Conservation (phyloP, 2,888 invertebrate species). For the Microctonus hyperodae region DNA sequence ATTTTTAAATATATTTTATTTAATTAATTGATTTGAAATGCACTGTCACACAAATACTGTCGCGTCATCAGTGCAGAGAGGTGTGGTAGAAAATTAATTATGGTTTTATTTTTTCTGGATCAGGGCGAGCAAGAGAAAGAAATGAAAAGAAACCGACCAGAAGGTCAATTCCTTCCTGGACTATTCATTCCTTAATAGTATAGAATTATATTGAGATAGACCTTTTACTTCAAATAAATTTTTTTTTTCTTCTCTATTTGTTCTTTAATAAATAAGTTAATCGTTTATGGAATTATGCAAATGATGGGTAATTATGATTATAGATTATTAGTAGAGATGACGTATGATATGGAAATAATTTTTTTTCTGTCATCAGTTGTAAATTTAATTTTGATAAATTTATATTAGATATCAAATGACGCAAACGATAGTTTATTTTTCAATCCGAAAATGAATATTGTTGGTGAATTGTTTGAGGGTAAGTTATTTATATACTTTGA, state of each 20-base stretch:
- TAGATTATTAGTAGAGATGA: slow-evolving; percentile 3
- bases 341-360: slow-evolving; percentile 34
- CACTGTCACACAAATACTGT: neutral
- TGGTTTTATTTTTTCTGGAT: slow-evolving; percentile 16
- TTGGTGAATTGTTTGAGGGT: slow-evolving; percentile 42
- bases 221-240: neutral
- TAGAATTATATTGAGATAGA: neutral
- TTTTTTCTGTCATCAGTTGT: no score
- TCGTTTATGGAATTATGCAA: neutral
- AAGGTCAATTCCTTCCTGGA: slow-evolving; percentile 23
- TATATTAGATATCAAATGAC: slow-evolving; percentile 24
- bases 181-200: neutral
- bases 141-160: slow-evolving; percentile 9
- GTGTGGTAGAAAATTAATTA: neutral
- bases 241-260: neutral
- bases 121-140: slow-evolving; percentile 22
- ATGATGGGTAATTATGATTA: neutral
- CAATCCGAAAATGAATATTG: slow-evolving; percentile 26
- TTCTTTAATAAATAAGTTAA: neutral
- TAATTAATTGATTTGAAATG: neutral
- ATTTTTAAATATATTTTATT: slow-evolving; percentile 10
- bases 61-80: neutral
- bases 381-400: neutral
- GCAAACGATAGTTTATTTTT: slow-evolving; percentile 34
- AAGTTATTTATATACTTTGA: slow-evolving; percentile 58